Percentiles rank a stretch among this genome's conserved stretches.
Evolutionary conservation across 2,113 vertebrate species (phyloP).

Genomic region (Chionodraco myersi): DNA sequence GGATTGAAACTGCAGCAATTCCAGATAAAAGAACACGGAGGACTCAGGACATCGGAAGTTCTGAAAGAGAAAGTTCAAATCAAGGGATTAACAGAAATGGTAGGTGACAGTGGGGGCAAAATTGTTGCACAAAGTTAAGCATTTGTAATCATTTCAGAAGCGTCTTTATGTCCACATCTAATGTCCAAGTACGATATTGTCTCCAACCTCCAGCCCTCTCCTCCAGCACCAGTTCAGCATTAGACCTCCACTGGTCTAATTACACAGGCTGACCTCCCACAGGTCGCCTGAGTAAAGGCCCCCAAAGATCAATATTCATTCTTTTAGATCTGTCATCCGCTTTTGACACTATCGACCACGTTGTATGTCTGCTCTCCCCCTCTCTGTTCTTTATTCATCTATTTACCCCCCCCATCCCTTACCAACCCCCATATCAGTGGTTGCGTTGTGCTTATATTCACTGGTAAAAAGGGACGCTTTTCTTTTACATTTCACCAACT

Average conservation of each 20-base stretch:
- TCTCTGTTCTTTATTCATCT: constrained; percentile 81
- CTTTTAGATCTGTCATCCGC: constrained; percentile 88
- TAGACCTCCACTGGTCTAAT: constrained; percentile 81
- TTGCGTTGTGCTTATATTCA: constrained; percentile 11
- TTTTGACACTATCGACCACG: constrained; percentile 89
- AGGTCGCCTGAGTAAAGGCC: constrained; percentile 81
- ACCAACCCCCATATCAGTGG: constrained; percentile 30
- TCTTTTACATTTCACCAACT: constrained; percentile 9
- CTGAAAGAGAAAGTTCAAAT: constrained; percentile 22
- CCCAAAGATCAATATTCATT: constrained; percentile 88
- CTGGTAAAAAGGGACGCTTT: neutral
- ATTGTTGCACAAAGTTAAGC: neutral
- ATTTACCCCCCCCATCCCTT: constrained; percentile 59
- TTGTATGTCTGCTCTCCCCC: constrained; percentile 74
- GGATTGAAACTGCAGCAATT: constrained; percentile 15
- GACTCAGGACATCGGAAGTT: neutral
- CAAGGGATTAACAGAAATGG: constrained; percentile 25
- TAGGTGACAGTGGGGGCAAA: constrained; percentile 16
- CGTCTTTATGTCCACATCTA: constrained; percentile 2
- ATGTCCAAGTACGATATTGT: constrained; percentile 11
- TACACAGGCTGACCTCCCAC: constrained; percentile 85
- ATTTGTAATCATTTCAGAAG: neutral
- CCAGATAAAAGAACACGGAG: constrained; percentile 20
- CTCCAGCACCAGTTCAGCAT: constrained; percentile 34
- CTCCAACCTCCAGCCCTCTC: constrained; percentile 13